Percentiles rank a stretch among this genome's conserved stretches.
phyloP scores from a whole-genome alignment of 2,888 invertebrate species.

The Eupithecia pulchellata region DNA sequence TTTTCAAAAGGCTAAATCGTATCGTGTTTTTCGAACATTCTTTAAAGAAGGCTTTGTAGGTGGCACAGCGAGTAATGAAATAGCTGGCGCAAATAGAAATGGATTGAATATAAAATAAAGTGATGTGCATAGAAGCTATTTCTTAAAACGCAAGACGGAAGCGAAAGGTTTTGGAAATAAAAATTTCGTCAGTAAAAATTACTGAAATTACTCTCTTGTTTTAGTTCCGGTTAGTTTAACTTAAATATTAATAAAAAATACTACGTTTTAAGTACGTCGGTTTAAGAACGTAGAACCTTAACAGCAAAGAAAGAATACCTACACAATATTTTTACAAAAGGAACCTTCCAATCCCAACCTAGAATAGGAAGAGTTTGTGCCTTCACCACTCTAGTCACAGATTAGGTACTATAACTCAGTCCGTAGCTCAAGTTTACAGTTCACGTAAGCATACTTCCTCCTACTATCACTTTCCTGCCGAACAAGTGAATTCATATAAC shows the following conservation, averaged over 20 bases:
- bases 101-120: conserved; percentile 5
- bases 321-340: background rate
- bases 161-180: no score
- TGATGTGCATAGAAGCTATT: no score
- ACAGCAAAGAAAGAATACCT: background rate
- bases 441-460: background rate
- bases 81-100: background rate
- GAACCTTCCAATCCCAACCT: background rate
- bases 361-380: background rate
- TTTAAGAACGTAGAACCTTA: background rate
- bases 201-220: no score
- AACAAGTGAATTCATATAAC: background rate
- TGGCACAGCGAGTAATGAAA: conserved; percentile 5
- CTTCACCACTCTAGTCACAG: background rate
- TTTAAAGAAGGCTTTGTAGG: conserved; percentile 38
- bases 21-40: conserved; percentile 37
- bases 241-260: no score
- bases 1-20: conserved; percentile 39
- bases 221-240: no score
- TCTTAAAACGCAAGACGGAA: no score
- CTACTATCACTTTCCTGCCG: background rate
- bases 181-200: no score
- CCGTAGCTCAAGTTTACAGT: background rate
- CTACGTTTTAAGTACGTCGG: no score
- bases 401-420: background rate